Evolutionary conservation across 2,888 invertebrate genomes (phyloP).

Genomic region (Drosophila subsilvestris): DNA sequence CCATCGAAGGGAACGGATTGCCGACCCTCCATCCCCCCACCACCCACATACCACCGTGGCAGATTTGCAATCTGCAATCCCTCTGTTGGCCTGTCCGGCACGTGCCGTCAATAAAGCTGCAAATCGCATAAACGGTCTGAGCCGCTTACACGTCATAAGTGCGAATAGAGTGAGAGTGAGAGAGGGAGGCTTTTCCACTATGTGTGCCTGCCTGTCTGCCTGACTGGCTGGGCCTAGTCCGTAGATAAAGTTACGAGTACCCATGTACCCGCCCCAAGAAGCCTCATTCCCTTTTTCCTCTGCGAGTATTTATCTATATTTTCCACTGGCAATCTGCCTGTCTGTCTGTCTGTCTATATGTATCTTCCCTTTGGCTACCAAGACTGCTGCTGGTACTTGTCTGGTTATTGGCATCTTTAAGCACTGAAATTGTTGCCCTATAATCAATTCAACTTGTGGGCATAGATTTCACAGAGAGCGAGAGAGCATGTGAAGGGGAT

Average conservation of each 20-base stretch:
- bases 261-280: neutral
- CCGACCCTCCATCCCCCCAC: neutral
- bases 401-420: slow-evolving; percentile 43
- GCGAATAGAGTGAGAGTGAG: slow-evolving; percentile 1
- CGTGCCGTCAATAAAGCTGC: slow-evolving; percentile 76
- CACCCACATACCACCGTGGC: neutral
- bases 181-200: slow-evolving; percentile 17
- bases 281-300: neutral
- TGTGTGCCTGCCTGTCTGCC: neutral
- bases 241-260: slow-evolving; percentile 31
- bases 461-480: slow-evolving; percentile 15
- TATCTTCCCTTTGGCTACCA: neutral
- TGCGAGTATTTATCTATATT: neutral
- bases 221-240: slow-evolving; percentile 1
- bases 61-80: slow-evolving; percentile 5
- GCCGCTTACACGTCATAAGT: slow-evolving; percentile 79
- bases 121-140: slow-evolving; percentile 75
- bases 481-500: neutral
- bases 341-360: neutral
- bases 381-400: slow-evolving; percentile 8
- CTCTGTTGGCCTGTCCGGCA: slow-evolving; percentile 52
- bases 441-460: slow-evolving; percentile 40
- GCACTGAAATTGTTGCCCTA: slow-evolving; percentile 20
- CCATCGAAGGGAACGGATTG: neutral
- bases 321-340: neutral